Evolutionary conservation across 2,888 invertebrate genomes (phyloP).

Genomic region (Clanis bilineata): DNA sequence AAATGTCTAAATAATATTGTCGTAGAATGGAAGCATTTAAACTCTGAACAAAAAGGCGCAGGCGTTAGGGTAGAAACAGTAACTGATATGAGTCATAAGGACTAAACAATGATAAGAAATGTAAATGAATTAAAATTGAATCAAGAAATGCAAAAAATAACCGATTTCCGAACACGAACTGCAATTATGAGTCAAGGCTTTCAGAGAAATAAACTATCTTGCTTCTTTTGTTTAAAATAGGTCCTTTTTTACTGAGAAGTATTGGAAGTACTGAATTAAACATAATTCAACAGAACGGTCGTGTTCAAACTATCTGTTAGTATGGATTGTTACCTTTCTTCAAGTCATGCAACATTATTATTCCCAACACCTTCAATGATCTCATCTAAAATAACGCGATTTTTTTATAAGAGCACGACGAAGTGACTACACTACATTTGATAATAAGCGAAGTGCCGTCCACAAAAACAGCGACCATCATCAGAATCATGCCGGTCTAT

Average conservation of each 20-base stretch:
- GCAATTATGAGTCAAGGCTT: background rate
- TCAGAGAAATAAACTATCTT: background rate
- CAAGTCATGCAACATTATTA: background rate
- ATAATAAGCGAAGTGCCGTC: too few species aligned
- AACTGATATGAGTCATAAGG: too few species aligned
- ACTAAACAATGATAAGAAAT: slow-evolving; percentile 2
- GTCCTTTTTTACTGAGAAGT: background rate
- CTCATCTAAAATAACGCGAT: background rate
- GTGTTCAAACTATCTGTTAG: background rate
- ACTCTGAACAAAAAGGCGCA: too few species aligned
- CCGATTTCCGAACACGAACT: background rate
- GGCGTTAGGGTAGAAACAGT: too few species aligned
- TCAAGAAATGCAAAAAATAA: background rate
- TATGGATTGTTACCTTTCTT: background rate
- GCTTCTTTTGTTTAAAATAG: background rate
- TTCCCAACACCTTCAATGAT: background rate
- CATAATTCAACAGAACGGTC: background rate
- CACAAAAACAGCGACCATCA: too few species aligned
- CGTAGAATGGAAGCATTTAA: too few species aligned
- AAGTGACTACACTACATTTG: too few species aligned
- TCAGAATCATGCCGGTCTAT: too few species aligned
- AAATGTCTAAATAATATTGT: too few species aligned
- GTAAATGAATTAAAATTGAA: background rate
- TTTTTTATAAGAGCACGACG: too few species aligned
- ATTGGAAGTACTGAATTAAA: background rate